Base-by-base conservation (phyloP, 2,113 vertebrate genomes). In the Cardinalis cardinalis region DNA sequence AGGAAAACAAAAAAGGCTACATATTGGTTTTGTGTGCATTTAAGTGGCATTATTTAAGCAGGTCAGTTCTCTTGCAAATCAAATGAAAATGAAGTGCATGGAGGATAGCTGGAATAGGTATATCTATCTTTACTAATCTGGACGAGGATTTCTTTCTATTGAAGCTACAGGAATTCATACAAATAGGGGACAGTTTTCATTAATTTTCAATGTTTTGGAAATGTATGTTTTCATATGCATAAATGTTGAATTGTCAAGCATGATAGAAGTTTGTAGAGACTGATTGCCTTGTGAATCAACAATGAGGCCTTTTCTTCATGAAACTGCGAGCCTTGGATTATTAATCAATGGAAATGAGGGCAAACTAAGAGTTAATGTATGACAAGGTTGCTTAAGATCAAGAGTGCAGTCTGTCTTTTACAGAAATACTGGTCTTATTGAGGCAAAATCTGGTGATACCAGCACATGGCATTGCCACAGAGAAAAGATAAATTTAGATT, bases 401-500 rank as follows among this genome's bases (percentile, higher is more conserved):
- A 83, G 69, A 82, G n/a, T 79, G 66, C 25, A 63, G 64, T 81
- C 87, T 94, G 43, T 92, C 94, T 92, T 95, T 90, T 80, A 48
- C 49, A 17, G 61, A 63, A 95, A 76, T 79, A 15, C 51, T 90
- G 68, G 14, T 91, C 85, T 95, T 92, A 97, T 28, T 77, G 88
- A 95, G 94, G 59, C 58, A 90, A 89, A 83, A 71, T 92, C 76
- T 96, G 88, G 91, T 64, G 55, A 82, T 92, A 83, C 83, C 91
- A 90, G 71, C 69, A 80, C 87, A 87, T 48, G n/a, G 90, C 92
- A 95, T 73, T 91, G 75, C 88, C 70, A 87, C 79, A 96, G 96
- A 92, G 76, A 92, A 82, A 88, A 95, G 83, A 96, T 96, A 96
- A 96, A 97, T 96, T 96, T 95, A 96, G 93, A 96, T 89, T 89